These are phyloP conservation scores for Tromatobia lineatoria DNA, from an alignment of 2,888 invertebrate species.

Conservation along the genomic window DNA sequence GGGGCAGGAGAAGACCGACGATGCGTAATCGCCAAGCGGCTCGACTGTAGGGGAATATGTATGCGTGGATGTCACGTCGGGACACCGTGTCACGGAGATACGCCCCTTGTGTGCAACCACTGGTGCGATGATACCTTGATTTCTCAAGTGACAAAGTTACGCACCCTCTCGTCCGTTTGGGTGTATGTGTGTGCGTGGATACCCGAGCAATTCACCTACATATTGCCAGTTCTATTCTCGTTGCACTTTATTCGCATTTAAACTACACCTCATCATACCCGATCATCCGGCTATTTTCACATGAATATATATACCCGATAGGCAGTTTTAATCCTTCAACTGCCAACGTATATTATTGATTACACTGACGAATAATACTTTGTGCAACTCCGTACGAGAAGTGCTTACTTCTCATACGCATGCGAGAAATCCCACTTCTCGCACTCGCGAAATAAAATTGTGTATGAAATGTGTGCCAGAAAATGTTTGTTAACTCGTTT, in stretches of 20 bases:
- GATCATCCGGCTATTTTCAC: conserved; percentile 24
- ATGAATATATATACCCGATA: conserved; percentile 3
- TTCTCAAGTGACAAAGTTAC: conserved; percentile 83
- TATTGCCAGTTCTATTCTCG: neutral
- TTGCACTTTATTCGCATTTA: conserved; percentile 20
- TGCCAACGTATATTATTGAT: too few species aligned
- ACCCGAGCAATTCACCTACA: neutral
- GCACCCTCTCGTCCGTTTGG: conserved; percentile 73
- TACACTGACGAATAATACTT: too few species aligned
- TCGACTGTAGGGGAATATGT: conserved; percentile 25
- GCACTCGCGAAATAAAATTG: too few species aligned
- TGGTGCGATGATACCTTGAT: conserved; percentile 83
- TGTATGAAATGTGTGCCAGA: too few species aligned
- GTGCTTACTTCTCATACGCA: too few species aligned
- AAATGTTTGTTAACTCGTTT: too few species aligned
- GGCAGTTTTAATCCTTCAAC: neutral
- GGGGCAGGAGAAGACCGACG: conserved; percentile 54
- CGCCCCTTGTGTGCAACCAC: conserved; percentile 84
- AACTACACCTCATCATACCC: conserved; percentile 20
- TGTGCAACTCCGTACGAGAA: too few species aligned
- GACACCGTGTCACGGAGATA: conserved; percentile 75
- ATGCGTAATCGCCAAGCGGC: conserved; percentile 64
- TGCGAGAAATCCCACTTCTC: too few species aligned
- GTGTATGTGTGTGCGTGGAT: conserved; percentile 1
- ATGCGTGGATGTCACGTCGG: conserved; percentile 66